Base-by-base conservation (phyloP, 1,140 invertebrate species). In the Ostrea denselamellosa region DNA sequence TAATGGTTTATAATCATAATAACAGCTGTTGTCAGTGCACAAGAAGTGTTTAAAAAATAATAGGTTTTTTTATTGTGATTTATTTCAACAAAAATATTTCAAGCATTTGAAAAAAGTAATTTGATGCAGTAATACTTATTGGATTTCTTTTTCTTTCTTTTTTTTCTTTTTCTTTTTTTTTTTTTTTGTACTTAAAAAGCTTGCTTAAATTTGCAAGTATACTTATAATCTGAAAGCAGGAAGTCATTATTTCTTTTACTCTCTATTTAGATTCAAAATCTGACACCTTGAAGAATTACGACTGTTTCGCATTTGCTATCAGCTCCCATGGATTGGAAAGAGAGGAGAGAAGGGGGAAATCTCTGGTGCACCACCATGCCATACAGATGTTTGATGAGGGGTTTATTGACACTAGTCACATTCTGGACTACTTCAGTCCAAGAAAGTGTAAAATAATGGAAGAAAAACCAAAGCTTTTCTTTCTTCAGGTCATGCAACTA, bases 251-350 rank as follows among this genome's bases (percentile, higher is more conserved):
- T 62, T 62, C 17, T 58, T 62, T 62, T 0, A 62, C 0, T 81
- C 19, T 84, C 22, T 22, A 51, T 22, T 10, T 53, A 53, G 83
- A 44, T 84, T 44, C 44, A 8, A 84, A 84, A 17, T 19, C 52
- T 14, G 51, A 53, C 2, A 56, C 12, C 19, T 19, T 53, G 53
- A 25, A 52, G 9, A 51, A n/a, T 7, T 58, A 54, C 19, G 84
- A 85, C 28, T 85, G 84, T n/a, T 85, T 85, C 17, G 84, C 34
- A 58, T 85, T 54, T 85, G 84, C 56, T 34, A 85, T 85, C 53
- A 62, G 84, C 28, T 85, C 84, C 28, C 84, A 85, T 62, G 84
- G 84, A 44, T 44, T 62, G 8, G 54, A 85, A 17, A 44, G 9
- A 4, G n/a, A 54, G 34, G 54, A 65, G 56, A 65, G 19, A 19